Evolutionary conservation across 2,113 vertebrate species (phyloP).

Genomic region (Neotoma lepida): DNA sequence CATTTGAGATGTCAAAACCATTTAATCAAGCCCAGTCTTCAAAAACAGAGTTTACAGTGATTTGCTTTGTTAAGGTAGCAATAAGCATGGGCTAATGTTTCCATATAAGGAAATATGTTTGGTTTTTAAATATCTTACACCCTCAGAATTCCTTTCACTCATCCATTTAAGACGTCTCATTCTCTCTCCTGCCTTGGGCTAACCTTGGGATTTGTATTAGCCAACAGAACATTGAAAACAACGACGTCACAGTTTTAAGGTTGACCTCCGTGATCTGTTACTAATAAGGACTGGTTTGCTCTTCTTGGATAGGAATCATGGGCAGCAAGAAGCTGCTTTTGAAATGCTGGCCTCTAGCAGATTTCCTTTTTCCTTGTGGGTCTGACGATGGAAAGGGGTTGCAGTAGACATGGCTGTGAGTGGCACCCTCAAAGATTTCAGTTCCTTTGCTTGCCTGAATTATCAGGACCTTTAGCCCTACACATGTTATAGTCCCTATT

Average conservation of each 20-base stretch:
- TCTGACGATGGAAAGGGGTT: not conserved
- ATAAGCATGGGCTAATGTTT: not conserved
- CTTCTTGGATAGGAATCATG: not conserved
- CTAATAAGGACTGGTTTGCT: not conserved
- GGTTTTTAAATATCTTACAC: not conserved
- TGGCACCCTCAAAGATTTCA: not conserved
- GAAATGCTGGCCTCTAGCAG: not conserved
- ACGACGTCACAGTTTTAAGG: not conserved
- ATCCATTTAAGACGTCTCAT: not conserved
- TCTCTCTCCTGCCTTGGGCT: not conserved
- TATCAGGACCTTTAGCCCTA: not conserved
- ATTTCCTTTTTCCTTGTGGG: not conserved
- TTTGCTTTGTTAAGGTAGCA: not conserved
- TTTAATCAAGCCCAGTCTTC: not conserved
- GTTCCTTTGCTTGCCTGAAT: not conserved
- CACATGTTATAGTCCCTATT: not conserved
- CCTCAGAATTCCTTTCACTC: not conserved
- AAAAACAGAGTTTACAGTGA: not conserved
- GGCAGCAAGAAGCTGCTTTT: not conserved
- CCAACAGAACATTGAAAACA: not conserved
- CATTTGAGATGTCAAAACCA: not conserved
- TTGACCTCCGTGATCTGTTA: not conserved
- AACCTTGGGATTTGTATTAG: not conserved
- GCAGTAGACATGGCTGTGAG: not conserved
- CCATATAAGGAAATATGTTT: not conserved